These are phyloP conservation scores for Tragopan temminckii DNA, from an alignment of 2,797 vertebrate genomes.

Conservation along the genomic window DNA sequence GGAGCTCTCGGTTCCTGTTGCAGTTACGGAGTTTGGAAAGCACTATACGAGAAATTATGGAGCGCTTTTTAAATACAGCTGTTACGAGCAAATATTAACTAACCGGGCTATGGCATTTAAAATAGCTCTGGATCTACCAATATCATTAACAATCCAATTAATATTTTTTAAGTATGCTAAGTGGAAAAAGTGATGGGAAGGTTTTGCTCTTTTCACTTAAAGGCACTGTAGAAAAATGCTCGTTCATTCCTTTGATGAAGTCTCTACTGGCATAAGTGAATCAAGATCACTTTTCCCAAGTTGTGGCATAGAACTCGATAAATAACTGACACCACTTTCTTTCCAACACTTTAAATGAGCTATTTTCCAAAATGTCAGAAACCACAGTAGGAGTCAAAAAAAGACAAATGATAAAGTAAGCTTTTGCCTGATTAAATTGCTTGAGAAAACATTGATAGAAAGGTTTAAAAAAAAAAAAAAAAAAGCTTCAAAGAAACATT, in stretches of 20 bases:
- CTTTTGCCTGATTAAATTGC: constrained; percentile 63
- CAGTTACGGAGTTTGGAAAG: neutral
- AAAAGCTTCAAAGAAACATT: neutral
- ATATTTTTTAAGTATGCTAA: neutral
- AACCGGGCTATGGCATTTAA: neutral
- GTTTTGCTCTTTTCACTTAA: neutral
- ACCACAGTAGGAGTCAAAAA: neutral
- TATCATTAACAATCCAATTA: neutral
- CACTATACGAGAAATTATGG: neutral
- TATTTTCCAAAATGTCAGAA: constrained; percentile 45
- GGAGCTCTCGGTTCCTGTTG: neutral
- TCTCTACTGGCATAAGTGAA: constrained; percentile 66
- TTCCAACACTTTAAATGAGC: constrained; percentile 29
- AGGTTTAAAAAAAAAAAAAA: neutral
- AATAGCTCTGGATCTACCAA: neutral
- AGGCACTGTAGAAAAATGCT: neutral
- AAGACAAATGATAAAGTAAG: constrained; percentile 14
- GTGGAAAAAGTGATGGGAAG: neutral
- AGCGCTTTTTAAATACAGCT: neutral
- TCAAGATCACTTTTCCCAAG: constrained; percentile 63
- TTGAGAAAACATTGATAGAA: constrained; percentile 16
- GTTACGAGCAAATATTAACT: neutral
- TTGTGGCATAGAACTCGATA: constrained; percentile 25
- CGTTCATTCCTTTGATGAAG: constrained; percentile 39
- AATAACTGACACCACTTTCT: constrained; percentile 65